Base-by-base conservation (phyloP, 2,797 vertebrate species). In the Fratercula arctica region DNA sequence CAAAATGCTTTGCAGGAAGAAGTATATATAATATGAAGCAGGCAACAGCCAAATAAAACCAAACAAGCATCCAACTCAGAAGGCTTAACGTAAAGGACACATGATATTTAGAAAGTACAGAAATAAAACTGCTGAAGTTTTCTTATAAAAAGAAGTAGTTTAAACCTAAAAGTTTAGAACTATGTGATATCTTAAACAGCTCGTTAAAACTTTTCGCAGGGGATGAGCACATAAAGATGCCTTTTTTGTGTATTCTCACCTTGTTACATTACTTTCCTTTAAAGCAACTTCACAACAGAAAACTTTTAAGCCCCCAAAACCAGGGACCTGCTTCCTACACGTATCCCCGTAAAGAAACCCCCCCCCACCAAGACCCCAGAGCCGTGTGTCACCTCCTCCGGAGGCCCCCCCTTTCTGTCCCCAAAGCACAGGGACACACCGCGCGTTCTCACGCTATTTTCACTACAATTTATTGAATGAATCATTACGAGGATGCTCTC, bases 101-200 rank as follows among this genome's bases (percentile, higher is more conserved):
- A 5, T 0, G 4, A 15, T 7, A 25, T 24, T 64, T 33, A 33
- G 11, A n/a, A 66, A 59, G 20, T 1, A 31, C 29, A 26, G 57
- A 85, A 83, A 41, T 9, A 75, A 66, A 70, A 46, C 26, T 6
- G 28, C 35, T 59, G 0, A 50, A 66, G 26, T 60, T 73, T 45
- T 25, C 29, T 31, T 21, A 24, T 7, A 20, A 9, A 16, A 45
- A 67, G 41, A 72, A 35, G 16, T 20, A 48, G 28, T 76, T 86
- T 20, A 56, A 56, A 37, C 11, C 29, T 48, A 45, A 48, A 56
- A 10, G 67, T 48, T 64, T 37, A 23, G 16, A 39, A 57, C 26
- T 60, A 26, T 0, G 3, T 0, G 12, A 1, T 8, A 25, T 13
- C 25, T 48, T 11, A 45, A 87, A 56, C 0, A 53, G 50, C 24